Evolutionary conservation across 2,797 vertebrate species (phyloP).

Genomic region (Tapirus indicus): DNA sequence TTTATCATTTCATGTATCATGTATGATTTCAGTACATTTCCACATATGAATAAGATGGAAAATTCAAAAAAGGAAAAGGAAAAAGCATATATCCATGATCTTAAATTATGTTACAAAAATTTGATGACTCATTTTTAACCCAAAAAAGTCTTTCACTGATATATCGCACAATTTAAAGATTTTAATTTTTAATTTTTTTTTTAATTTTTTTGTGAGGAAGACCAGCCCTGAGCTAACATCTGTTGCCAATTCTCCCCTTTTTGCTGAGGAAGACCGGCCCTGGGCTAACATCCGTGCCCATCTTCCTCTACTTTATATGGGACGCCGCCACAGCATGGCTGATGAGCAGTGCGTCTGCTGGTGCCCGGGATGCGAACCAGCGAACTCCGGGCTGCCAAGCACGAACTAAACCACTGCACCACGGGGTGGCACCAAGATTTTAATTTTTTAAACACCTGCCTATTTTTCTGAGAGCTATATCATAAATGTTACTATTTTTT

Average conservation of each 20-base stretch:
- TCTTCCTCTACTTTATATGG: too few species aligned
- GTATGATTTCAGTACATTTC: not conserved
- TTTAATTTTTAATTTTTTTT: not conserved
- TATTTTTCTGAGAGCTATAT: not conserved
- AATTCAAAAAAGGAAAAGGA: not conserved
- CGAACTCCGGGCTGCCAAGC: too few species aligned
- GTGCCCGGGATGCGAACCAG: too few species aligned
- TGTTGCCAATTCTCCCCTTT: too few species aligned
- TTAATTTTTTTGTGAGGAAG: too few species aligned
- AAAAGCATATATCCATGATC: not conserved
- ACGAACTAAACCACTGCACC: too few species aligned
- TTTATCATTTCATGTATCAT: not conserved
- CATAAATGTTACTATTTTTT: not conserved
- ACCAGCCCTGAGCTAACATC: too few species aligned
- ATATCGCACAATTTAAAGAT: not conserved
- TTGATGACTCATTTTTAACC: not conserved
- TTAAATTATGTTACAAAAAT: conserved; percentile 6
- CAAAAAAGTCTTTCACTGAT: not conserved
- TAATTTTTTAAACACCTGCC: not conserved
- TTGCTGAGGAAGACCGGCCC: too few species aligned
- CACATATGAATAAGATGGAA: not conserved
- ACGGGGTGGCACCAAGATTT: too few species aligned
- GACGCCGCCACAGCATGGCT: too few species aligned
- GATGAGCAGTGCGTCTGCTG: too few species aligned
- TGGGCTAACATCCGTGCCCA: too few species aligned